These are phyloP conservation scores for Lophius americanus DNA, from an alignment of 2,797 vertebrate genomes.

Conservation along the genomic window DNA sequence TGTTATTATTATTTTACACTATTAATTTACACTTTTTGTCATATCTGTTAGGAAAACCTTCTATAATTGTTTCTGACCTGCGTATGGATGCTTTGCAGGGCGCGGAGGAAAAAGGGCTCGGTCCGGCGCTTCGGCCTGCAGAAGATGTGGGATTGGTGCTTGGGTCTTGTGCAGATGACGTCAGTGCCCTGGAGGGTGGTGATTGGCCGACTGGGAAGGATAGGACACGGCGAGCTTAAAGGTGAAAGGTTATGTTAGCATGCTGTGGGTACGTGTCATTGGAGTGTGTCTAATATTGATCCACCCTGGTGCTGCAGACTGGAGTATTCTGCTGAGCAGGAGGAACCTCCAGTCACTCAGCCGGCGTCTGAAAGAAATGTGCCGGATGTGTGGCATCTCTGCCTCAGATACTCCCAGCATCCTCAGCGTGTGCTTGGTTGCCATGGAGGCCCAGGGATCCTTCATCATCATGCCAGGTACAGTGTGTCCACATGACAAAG, in stretches of 20 bases:
- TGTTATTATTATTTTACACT: too few relatives aligned
- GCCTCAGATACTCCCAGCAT: slow-evolving; percentile 97
- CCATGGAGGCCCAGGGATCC: slow-evolving; percentile 98
- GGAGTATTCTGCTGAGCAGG: slow-evolving; percentile 96
- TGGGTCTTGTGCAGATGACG: slow-evolving; percentile 97
- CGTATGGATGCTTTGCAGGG: slow-evolving; percentile 73
- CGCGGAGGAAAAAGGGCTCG: slow-evolving; percentile 97
- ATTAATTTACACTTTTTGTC: too few relatives aligned
- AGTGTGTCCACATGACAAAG: slow-evolving; percentile 7
- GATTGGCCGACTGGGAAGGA: slow-evolving; percentile 95
- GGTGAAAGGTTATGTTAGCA: slow-evolving; percentile 75
- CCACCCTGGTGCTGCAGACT: slow-evolving; percentile 81
- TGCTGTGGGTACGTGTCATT: background rate
- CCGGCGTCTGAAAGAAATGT: slow-evolving; percentile 96
- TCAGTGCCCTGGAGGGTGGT: slow-evolving; percentile 98
- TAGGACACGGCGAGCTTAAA: slow-evolving; percentile 97
- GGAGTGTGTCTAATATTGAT: too few relatives aligned
- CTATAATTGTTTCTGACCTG: slow-evolving; percentile 3
- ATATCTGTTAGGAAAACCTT: too few relatives aligned
- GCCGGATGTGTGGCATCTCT: slow-evolving; percentile 98
- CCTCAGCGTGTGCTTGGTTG: slow-evolving; percentile 96
- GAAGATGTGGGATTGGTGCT: slow-evolving; percentile 99
- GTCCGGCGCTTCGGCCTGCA: slow-evolving; percentile 94
- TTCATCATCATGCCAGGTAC: slow-evolving; percentile 99
- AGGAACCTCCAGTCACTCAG: slow-evolving; percentile 95